These are phyloP conservation scores for Panagrolaimus sp. DNA, from an alignment of 1,140 invertebrate genomes.

Conservation along the genomic window DNA sequence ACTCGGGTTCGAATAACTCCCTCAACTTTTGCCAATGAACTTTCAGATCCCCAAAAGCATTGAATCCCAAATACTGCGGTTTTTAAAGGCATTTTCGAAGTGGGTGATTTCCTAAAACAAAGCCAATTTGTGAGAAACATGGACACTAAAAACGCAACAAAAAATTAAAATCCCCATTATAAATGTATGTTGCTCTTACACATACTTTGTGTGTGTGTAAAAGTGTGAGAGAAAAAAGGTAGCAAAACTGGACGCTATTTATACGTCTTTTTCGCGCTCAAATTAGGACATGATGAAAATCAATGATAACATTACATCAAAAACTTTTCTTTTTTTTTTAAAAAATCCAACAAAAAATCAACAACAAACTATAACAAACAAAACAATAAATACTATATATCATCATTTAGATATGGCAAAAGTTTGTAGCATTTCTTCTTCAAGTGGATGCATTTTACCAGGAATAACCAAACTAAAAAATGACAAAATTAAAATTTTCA, in stretches of 20 bases:
- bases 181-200: too few relatives aligned
- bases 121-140: constrained; percentile 9
- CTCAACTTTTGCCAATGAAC: constrained; percentile 74
- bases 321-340: not conserved
- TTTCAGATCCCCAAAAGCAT: constrained; percentile 81
- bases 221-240: too few relatives aligned
- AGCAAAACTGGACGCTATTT: too few relatives aligned
- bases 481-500: too few relatives aligned
- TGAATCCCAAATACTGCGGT: constrained; percentile 76
- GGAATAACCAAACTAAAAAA: constrained; percentile 75
- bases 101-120: not conserved
- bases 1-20: constrained; percentile 85
- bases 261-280: not conserved
- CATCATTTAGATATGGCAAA: constrained; percentile 32
- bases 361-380: constrained; percentile 15
- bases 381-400: not conserved
- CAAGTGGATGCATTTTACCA: constrained; percentile 50
- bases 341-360: not conserved
- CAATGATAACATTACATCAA: not conserved
- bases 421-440: constrained; percentile 54
- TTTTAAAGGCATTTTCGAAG: not conserved
- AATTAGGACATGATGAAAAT: constrained; percentile 7
- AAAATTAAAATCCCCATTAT: too few relatives aligned
- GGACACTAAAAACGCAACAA: not conserved
- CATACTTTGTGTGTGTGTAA: too few relatives aligned